Evolutionary conservation across 2,888 invertebrate species (phyloP), one percentile per base, ranked within the genome.

Genomic region (Branchipolynoe longqiensis): DNA sequence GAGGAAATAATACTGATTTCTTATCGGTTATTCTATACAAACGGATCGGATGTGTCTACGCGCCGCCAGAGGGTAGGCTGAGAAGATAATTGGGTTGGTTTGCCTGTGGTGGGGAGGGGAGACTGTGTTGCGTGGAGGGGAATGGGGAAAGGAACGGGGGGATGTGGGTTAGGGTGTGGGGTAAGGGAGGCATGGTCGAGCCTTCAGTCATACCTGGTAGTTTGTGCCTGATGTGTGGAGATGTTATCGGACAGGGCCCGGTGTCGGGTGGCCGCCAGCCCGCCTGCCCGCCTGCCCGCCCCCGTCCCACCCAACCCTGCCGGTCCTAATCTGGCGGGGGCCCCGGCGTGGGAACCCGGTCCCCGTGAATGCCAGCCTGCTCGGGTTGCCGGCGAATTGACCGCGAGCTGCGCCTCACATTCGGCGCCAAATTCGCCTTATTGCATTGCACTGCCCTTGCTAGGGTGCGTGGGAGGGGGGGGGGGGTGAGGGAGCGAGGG

Each of bases 81-180:
- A 78, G 78, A 28, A 78, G 78, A 78, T 78, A 78, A 78, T 78
- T 78, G 78, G 78, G 78, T 78, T 48, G 78, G 78, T 25, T 78
- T 25, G 78, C 3, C 54, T 48, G 31, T 18, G 8, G 48, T 48
- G 48, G 48, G 8, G 48, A 48, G 18, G 8, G 8, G 48, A 48
- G 48, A 48, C 8, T 12, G 18, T 18, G 48, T 48, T 18, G 18
- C n/a, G n/a, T n/a, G n/a, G n/a, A n/a, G n/a, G n/a, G n/a, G n/a
- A n/a, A 73, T 40, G 22, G 18, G 73, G 3, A 36, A 40, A 73
- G 22, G 2, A 54, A 73, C 73, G 22, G 18, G 73, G 3, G 38
- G 73, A 73, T 22, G 2, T n/a, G 8, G 62, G 62, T 18, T n/a
- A 18, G 62, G 28, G 12, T n/a, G 62, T 62, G 62, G 62, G 6